These are phyloP conservation scores for Heteromyza rotundicornis DNA, from an alignment of 2,888 invertebrate species.

Conservation along the genomic window DNA sequence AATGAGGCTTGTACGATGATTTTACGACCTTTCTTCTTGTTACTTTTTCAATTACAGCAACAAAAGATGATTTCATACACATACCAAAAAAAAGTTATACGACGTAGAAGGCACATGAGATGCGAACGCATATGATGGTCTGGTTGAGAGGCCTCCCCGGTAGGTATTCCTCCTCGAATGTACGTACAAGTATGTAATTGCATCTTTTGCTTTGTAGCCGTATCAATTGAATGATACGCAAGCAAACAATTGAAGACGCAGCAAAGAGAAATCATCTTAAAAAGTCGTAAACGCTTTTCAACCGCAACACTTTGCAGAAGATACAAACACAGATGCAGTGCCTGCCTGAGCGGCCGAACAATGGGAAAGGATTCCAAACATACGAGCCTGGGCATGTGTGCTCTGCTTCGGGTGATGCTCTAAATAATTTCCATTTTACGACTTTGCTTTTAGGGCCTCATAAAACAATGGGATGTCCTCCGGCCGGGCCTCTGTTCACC, in stretches of 20 bases:
- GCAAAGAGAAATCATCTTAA: conserved; percentile 34
- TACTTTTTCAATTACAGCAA: conserved; percentile 20
- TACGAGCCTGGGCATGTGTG: conserved; percentile 2
- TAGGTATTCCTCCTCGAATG: too few relatives aligned
- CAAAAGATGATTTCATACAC: conserved; percentile 20
- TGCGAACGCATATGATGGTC: background rate
- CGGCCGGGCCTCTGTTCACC: too few relatives aligned
- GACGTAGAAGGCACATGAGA: too few relatives aligned
- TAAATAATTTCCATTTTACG: conserved; percentile 41
- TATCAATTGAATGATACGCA: conserved; percentile 16
- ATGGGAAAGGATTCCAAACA: background rate
- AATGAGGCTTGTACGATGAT: background rate
- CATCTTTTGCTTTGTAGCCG: background rate
- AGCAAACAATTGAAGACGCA: background rate
- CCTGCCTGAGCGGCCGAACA: background rate
- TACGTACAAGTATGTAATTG: conserved; percentile 9
- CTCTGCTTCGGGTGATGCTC: conserved; percentile 18
- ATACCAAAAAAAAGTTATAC: too few relatives aligned
- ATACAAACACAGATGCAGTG: background rate
- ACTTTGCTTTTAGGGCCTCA: conserved; percentile 33
- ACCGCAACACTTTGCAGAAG: conserved; percentile 16
- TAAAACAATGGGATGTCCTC: conserved; percentile 56
- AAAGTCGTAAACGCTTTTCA: conserved; percentile 37
- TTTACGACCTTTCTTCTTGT: conserved; percentile 12
- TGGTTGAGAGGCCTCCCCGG: too few relatives aligned